Evolutionary conservation across 2,888 invertebrate genomes (phyloP).

Genomic region (Ormyrus labotus): DNA sequence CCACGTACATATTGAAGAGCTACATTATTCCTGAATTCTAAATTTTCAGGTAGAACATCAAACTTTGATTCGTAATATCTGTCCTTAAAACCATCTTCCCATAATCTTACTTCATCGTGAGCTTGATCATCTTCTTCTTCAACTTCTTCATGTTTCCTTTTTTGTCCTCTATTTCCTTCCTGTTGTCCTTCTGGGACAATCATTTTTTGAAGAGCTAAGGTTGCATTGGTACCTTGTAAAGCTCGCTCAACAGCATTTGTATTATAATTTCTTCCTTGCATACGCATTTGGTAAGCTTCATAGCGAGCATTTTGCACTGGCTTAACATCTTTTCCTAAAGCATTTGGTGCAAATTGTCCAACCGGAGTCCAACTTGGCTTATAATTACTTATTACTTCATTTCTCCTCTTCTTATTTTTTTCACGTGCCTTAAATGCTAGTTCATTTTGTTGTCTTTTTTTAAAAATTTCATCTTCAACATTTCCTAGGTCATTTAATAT

Average conservation of each 20-base stretch:
- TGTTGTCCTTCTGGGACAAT: conserved; percentile 74
- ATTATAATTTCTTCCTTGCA: conserved; percentile 71
- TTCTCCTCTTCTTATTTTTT: conserved; percentile 82
- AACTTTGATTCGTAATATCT: conserved; percentile 98
- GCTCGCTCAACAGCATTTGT: conserved; percentile 62
- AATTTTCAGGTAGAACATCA: conserved; percentile 85
- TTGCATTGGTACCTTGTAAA: conserved; percentile 61
- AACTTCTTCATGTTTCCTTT: conserved; percentile 77
- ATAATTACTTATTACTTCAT: conserved; percentile 77
- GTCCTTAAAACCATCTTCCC: conserved; percentile 99
- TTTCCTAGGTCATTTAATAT: conserved; percentile 96
- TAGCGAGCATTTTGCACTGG: conserved; percentile 84
- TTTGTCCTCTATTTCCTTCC: conserved; percentile 72
- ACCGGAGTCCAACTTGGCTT: conserved; percentile 84
- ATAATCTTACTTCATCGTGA: conserved; percentile 92
- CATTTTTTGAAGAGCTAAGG: conserved; percentile 76
- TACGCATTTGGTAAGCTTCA: conserved; percentile 85
- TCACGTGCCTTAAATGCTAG: conserved; percentile 87
- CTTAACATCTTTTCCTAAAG: conserved; percentile 78
- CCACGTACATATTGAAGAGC: conserved; percentile 96
- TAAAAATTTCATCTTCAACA: conserved; percentile 98
- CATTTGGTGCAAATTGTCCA: conserved; percentile 87
- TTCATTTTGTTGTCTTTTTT: conserved; percentile 91
- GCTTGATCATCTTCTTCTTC: conserved; percentile 84
- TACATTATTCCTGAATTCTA: conserved; percentile 93